Evolutionary conservation across 2,113 vertebrate species (phyloP).

Genomic region (Dasyurus viverrinus): DNA sequence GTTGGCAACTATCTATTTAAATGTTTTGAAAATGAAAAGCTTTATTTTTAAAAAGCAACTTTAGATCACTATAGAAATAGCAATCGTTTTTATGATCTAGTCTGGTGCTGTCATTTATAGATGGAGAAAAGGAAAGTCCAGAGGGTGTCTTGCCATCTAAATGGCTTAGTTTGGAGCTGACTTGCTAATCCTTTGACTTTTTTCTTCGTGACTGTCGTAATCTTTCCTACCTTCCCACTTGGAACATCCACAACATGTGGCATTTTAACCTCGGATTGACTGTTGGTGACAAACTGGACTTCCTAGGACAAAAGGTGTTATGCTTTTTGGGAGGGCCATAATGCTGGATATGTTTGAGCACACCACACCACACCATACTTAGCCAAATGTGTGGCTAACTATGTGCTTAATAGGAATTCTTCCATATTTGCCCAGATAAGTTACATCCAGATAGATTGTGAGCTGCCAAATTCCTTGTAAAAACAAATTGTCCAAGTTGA

Average conservation of each 20-base stretch:
- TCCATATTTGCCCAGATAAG: background rate
- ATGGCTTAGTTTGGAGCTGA: conserved; percentile 6
- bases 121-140: conserved; percentile 22
- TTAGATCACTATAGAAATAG: background rate
- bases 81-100: background rate
- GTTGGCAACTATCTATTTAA: too few relatives aligned
- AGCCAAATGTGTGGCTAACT: background rate
- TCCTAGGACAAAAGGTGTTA: background rate
- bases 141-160: conserved; percentile 2
- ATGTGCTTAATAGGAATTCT: background rate
- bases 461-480: background rate
- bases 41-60: background rate
- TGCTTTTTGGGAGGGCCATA: background rate
- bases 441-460: background rate
- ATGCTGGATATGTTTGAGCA: background rate
- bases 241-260: background rate
- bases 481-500: background rate
- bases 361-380: background rate
- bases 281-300: background rate
- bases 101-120: background rate
- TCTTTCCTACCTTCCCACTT: background rate
- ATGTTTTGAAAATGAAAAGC: too few relatives aligned
- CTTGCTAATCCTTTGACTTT: background rate
- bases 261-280: conserved; percentile 45
- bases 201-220: background rate